Base-by-base conservation (phyloP, 2,888 invertebrate species). In the Tetanocera ferruginea region DNA sequence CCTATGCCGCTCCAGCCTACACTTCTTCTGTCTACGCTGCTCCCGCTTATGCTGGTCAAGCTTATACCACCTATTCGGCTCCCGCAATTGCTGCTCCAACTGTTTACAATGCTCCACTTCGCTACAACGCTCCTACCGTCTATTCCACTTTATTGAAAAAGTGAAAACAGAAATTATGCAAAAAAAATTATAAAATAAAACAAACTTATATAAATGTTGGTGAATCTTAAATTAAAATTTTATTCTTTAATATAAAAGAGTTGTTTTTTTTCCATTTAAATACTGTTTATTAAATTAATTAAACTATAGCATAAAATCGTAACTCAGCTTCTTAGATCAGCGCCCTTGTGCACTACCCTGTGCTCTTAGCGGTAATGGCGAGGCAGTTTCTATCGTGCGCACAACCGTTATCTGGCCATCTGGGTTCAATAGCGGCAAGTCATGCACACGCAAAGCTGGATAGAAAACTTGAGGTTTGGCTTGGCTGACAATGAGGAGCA, bases 1-100 rank as follows among this genome's bases (percentile, higher is more conserved):
- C 81, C 4, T 83, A 79, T 43, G 80, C 82, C 5, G 43, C 78
- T 1, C 82, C 80, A 23, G 82, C 83, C 82, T 5, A 82, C 84
- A 0, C 81, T 85, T 25, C 69, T 4, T 51, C 51, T 5, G 25
- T 51, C 17, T 69, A 51, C n/a, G 3, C 43, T 3, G 69, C 69
- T n/a, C 8, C 69, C 0, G 49, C 49, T n/a, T 23, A 19, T 31
- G 1, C 43, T 19, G 25, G 14, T 3, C 69, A 19, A 25, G 51
- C 69, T 14, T 69, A 69, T n/a, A 69, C 81, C 76, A 80, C 82
- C 49, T 83, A 82, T 74, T 78, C 81, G 17, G 81, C 79, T 51
- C 80, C 78, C 2, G 55, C 75, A 43, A 72, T 71, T 28, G 37
- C 37, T 0, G 66, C 66, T n/a, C 62, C 62, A 9, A 11, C 37